phyloP scores from a whole-genome alignment of 2,888 invertebrate genomes.

The Amphipoea oculea region DNA sequence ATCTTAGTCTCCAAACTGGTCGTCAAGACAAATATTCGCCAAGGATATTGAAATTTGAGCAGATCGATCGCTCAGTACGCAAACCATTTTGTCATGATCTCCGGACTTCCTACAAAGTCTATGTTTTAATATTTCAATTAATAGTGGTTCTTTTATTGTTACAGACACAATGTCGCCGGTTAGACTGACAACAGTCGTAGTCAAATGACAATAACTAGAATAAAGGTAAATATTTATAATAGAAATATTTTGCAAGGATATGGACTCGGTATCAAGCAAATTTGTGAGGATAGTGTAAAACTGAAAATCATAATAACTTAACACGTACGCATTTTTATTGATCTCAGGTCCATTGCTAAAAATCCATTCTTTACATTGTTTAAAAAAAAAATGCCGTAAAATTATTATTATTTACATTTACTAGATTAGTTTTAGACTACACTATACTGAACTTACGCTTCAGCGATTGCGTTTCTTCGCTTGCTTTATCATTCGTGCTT shows the following conservation, averaged over 20 bases:
- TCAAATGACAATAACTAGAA: constrained; percentile 90
- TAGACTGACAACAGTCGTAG: constrained; percentile 81
- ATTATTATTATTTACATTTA: neutral
- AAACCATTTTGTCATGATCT: neutral
- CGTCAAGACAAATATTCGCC: neutral
- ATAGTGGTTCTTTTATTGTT: constrained; percentile 73
- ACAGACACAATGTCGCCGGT: constrained; percentile 86
- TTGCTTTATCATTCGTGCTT: constrained; percentile 24
- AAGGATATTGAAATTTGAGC: constrained; percentile 17
- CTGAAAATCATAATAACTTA: neutral
- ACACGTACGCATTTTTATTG: neutral
- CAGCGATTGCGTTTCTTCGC: constrained; percentile 21
- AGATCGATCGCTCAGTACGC: neutral
- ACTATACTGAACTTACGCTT: neutral
- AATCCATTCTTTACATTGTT: neutral
- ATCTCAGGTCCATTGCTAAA: constrained; percentile 12
- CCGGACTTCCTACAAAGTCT: neutral
- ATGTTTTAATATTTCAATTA: constrained; percentile 18
- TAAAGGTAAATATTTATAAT: constrained; percentile 80
- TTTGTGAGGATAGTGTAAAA: neutral
- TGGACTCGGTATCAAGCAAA: neutral
- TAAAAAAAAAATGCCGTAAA: neutral
- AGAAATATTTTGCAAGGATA: constrained; percentile 22
- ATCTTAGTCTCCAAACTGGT: neutral
- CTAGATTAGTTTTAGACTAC: neutral